These are phyloP conservation scores for Corythoichthys intestinalis DNA, from an alignment of 2,113 vertebrate species.

Conservation along the genomic window DNA sequence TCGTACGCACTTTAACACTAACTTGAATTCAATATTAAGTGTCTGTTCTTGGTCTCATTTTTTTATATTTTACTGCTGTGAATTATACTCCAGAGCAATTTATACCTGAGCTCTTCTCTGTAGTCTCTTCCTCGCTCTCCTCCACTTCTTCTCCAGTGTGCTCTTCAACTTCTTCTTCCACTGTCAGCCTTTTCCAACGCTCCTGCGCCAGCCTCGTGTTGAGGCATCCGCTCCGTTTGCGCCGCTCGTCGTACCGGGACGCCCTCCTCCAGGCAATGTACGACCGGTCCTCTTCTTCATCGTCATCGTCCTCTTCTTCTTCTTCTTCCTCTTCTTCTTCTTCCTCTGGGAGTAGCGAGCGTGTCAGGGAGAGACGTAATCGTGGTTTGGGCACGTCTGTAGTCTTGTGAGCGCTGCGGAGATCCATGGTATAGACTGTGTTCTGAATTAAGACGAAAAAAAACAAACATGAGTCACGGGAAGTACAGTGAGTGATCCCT, in stretches of 20 bases:
- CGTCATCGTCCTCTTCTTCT: background rate
- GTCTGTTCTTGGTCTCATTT: no score
- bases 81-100: no score
- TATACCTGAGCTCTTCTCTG: conserved; percentile 10
- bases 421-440: conserved; percentile 89
- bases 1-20: no score
- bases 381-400: conserved; percentile 67
- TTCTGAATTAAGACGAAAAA: conserved; percentile 50
- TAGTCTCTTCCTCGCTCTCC: conserved; percentile 7
- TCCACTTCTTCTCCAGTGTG: conserved; percentile 62
- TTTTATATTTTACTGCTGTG: no score
- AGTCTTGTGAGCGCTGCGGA: conserved; percentile 87
- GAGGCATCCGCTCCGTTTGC: conserved; percentile 22
- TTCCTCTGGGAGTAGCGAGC: conserved; percentile 43
- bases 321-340: conserved; percentile 7
- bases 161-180: conserved; percentile 65
- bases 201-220: conserved; percentile 36
- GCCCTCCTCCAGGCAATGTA: conserved; percentile 24
- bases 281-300: conserved; percentile 32
- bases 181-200: conserved; percentile 64
- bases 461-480: background rate
- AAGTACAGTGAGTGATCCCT: no score
- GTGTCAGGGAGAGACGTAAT: conserved; percentile 65
- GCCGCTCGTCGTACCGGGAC: conserved; percentile 24
- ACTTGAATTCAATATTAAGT: no score